phyloP scores from a whole-genome alignment of 2,113 vertebrate species.

The Thamnophis sirtalis region DNA sequence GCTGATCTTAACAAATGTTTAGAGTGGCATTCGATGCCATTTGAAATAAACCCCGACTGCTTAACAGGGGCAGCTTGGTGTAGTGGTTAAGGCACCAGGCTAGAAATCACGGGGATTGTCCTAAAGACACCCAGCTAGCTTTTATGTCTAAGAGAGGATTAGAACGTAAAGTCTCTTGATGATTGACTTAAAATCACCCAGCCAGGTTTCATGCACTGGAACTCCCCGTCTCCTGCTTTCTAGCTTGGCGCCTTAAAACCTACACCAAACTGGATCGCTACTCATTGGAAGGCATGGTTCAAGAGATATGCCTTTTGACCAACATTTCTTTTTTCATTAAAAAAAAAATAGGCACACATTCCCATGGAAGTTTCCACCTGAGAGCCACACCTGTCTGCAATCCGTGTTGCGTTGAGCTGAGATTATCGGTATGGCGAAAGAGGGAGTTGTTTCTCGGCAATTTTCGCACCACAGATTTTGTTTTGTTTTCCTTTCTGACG shows the following conservation, averaged over 20 bases:
- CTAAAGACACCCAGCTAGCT: no score
- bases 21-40: no score
- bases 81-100: no score
- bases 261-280: neutral
- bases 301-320: neutral
- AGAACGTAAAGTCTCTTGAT: no score
- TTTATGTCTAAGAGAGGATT: no score
- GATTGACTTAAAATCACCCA: no score
- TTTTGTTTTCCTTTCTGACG: neutral
- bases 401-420: neutral
- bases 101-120: no score
- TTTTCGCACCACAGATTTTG: neutral
- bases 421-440: neutral
- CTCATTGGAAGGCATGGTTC: neutral
- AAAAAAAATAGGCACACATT: neutral
- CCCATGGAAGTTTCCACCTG: neutral
- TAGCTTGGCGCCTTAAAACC: no score
- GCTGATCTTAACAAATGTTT: no score
- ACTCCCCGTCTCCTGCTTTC: neutral
- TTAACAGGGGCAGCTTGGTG: no score
- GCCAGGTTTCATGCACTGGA: no score
- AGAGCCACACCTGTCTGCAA: neutral
- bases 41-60: no score
- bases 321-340: neutral
- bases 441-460: neutral